Evolutionary conservation across 2,888 invertebrate species (phyloP).

Genomic region (Congeria kusceri): DNA sequence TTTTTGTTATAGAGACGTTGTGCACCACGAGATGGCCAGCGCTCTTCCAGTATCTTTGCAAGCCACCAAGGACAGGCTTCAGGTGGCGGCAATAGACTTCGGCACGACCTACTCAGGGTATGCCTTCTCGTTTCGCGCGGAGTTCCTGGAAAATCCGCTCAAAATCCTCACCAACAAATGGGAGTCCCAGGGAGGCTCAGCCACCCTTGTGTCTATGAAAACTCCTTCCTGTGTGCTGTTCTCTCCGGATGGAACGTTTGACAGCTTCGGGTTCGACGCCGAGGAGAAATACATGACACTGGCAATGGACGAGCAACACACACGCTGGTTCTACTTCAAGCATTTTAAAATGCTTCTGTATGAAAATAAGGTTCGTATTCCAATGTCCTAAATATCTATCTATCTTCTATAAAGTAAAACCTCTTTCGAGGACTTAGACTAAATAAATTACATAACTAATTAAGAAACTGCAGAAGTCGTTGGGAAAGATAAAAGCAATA

Average conservation of each 20-base stretch:
- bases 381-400: no score
- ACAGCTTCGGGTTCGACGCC: conserved; percentile 51
- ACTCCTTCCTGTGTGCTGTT: conserved; percentile 46
- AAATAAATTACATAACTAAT: not conserved
- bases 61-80: not conserved
- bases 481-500: no score
- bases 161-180: conserved; percentile 44
- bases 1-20: no score
- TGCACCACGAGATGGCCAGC: no score
- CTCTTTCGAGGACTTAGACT: not conserved
- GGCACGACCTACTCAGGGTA: conserved; percentile 52
- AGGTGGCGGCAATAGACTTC: conserved; percentile 4
- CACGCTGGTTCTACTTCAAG: conserved; percentile 50
- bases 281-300: conserved; percentile 46
- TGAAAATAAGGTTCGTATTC: conserved; percentile 37
- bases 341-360: conserved; percentile 57
- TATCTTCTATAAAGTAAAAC: not conserved
- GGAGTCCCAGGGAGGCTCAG: conserved; percentile 23
- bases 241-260: conserved; percentile 32
- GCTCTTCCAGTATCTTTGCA: no score
- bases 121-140: conserved; percentile 47
- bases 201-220: conserved; percentile 38
- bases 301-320: conserved; percentile 43
- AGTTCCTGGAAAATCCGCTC: conserved; percentile 45
- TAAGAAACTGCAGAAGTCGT: no score